Conservation (phyloP, 2,888 invertebrate genomes). For the Clepsis dumicolana region DNA sequence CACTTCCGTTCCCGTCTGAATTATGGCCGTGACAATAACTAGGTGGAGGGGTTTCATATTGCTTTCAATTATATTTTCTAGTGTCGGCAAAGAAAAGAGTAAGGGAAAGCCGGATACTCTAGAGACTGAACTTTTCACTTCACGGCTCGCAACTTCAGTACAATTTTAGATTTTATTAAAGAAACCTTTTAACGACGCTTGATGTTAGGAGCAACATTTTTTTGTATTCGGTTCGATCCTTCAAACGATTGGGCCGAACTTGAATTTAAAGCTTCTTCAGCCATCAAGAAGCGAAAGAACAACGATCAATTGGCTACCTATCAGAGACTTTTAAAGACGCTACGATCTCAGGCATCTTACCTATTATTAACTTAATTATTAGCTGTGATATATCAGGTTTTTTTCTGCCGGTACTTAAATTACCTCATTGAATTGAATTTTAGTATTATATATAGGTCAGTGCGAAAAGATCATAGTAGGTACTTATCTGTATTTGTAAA, state of each 20-base stretch:
- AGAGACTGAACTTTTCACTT: slow-evolving; percentile 65
- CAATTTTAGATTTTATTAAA: slow-evolving; percentile 71
- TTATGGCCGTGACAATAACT: slow-evolving; percentile 40
- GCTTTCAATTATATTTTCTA: slow-evolving; percentile 41
- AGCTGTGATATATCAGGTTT: too few relatives aligned
- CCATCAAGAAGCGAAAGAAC: background rate
- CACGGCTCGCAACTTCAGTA: slow-evolving; percentile 64
- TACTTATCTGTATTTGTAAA: background rate
- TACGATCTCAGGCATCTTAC: background rate
- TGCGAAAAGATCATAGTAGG: background rate
- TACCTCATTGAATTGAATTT: too few relatives aligned
- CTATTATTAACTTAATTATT: too few relatives aligned
- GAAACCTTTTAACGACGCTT: slow-evolving; percentile 54
- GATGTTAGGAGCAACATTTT: slow-evolving; percentile 45
- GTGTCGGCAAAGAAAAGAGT: slow-evolving; percentile 40
- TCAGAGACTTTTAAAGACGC: background rate
- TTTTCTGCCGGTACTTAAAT: too few relatives aligned
- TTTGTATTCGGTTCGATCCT: background rate
- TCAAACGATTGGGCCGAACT: background rate
- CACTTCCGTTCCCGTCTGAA: slow-evolving; percentile 25
- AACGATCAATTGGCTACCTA: background rate
- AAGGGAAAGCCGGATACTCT: slow-evolving; percentile 55
- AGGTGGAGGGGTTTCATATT: slow-evolving; percentile 36
- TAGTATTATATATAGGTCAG: background rate
- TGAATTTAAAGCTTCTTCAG: background rate